Conservation (phyloP, 2,113 vertebrate genomes). For the Cathartes aura region DNA sequence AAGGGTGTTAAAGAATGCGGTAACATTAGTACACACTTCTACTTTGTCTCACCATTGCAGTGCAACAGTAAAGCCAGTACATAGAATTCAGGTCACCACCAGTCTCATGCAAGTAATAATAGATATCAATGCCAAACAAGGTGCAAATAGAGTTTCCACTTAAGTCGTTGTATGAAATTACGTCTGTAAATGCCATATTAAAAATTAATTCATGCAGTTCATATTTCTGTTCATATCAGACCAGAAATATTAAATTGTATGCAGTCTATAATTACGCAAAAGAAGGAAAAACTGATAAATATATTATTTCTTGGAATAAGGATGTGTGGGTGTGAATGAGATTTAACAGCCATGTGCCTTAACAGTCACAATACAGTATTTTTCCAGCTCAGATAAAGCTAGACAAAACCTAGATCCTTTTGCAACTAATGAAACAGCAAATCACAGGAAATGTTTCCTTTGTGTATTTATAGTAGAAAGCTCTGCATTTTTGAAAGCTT, state of each 20-base stretch:
- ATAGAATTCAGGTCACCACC: background rate
- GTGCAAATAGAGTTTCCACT: background rate
- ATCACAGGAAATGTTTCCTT: background rate
- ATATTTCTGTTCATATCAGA: background rate
- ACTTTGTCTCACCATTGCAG: background rate
- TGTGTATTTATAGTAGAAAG: background rate
- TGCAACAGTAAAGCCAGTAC: background rate
- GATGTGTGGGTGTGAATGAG: background rate
- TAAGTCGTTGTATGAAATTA: background rate
- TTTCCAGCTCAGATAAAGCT: background rate
- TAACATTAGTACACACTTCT: rapidly evolving
- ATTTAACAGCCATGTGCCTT: background rate
- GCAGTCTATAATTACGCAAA: background rate
- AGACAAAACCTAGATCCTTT: background rate
- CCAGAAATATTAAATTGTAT: background rate
- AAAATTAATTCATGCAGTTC: background rate
- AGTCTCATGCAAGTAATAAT: background rate
- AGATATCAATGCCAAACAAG: background rate
- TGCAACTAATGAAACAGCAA: background rate
- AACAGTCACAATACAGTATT: background rate
- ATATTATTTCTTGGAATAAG: background rate
- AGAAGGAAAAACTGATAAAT: background rate
- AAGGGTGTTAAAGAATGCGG: background rate
- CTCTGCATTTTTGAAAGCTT: background rate
- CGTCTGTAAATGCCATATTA: background rate